Conservation (phyloP, 2,797 vertebrate species). For the Dipus sagitta region DNA sequence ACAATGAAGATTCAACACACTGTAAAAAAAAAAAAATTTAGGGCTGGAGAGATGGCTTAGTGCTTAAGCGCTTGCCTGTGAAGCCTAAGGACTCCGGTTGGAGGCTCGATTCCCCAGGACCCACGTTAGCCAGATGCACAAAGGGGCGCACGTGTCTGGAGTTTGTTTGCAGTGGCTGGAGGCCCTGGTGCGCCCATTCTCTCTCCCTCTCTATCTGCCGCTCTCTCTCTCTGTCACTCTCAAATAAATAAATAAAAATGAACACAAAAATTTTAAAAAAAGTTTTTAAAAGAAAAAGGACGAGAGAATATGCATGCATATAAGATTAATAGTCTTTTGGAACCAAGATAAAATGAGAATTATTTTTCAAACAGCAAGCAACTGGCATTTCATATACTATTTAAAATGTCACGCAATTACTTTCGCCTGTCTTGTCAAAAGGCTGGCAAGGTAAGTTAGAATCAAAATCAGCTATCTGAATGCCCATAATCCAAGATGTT, state of each 20-base stretch:
- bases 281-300: no score
- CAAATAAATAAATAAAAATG: not conserved
- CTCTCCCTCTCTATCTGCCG: no score
- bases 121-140: no score
- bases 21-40: constrained; percentile 56
- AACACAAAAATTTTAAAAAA: not conserved
- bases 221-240: no score
- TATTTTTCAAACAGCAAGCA: not conserved
- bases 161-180: no score
- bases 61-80: no score
- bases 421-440: not conserved
- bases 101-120: no score
- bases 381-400: not conserved
- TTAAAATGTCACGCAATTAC: not conserved
- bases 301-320: not conserved
- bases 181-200: no score
- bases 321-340: not conserved
- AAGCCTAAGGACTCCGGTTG: no score
- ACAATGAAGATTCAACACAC: constrained; percentile 66
- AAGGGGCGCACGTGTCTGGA: no score
- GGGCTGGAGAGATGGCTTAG: no score
- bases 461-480: not conserved
- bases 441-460: not conserved
- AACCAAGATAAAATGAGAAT: constrained; percentile 23
- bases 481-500: not conserved